A percentile compares a stretch with the other conserved stretches of the same genome.
These are phyloP conservation scores for Carabus problematicus DNA, from an alignment of 2,888 invertebrate species.

Conservation along the genomic window DNA sequence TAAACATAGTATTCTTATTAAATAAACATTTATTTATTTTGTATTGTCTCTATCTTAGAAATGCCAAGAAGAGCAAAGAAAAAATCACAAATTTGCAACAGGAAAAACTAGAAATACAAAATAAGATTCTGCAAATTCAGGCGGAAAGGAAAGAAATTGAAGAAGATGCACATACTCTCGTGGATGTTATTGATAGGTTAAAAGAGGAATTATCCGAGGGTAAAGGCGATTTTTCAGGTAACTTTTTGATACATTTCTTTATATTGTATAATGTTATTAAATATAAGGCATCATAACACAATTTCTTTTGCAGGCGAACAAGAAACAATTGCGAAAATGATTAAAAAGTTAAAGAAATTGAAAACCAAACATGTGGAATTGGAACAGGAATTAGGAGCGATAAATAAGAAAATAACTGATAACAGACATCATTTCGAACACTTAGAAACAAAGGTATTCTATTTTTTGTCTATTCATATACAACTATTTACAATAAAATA, in stretches of 20 bases:
- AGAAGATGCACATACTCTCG: conserved; percentile 62
- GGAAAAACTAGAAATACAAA: conserved; percentile 74
- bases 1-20: conserved; percentile 44
- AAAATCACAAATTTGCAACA: conserved; percentile 76
- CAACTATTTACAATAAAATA: conserved; percentile 21
- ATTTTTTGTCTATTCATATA: conserved; percentile 31
- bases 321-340: conserved; percentile 68
- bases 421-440: conserved; percentile 64
- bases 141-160: conserved; percentile 67
- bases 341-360: conserved; percentile 70
- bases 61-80: conserved; percentile 76
- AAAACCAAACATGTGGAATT: conserved; percentile 77
- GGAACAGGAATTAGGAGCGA: conserved; percentile 67
- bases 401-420: conserved; percentile 64
- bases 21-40: conserved; percentile 43
- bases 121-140: conserved; percentile 67
- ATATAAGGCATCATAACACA: too few species aligned
- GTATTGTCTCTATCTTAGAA: conserved; percentile 60
- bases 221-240: conserved; percentile 64
- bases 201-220: conserved; percentile 66
- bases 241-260: too few species aligned
- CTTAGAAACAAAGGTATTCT: conserved; percentile 63
- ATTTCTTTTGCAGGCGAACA: conserved; percentile 59
- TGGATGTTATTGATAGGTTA: conserved; percentile 66
- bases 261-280: too few species aligned